Conservation (phyloP, 2,888 invertebrate species). For the Elegia similella region DNA sequence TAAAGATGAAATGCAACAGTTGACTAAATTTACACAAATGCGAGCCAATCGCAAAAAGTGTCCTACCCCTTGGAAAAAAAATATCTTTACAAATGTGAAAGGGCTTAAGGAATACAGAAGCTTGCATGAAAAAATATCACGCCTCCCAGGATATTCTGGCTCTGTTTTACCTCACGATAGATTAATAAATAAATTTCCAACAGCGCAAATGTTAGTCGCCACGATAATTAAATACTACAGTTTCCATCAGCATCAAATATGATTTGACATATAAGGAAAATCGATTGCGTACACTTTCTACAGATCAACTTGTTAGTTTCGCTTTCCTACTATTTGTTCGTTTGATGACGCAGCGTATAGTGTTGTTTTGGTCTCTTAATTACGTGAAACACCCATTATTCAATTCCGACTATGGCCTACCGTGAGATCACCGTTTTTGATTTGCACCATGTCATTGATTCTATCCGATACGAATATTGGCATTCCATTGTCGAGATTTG, state of each 20-base stretch:
- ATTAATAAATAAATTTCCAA: not conserved
- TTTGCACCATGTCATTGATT: conserved; percentile 19
- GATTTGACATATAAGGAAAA: conserved; percentile 44
- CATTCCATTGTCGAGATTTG: conserved; percentile 7
- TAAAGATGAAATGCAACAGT: too few relatives aligned
- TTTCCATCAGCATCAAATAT: conserved; percentile 31
- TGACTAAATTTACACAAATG: too few relatives aligned
- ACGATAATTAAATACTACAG: conserved; percentile 21
- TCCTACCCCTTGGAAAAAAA: too few relatives aligned
- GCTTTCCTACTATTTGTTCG: conserved; percentile 66
- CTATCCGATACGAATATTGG: conserved; percentile 8
- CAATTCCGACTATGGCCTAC: conserved; percentile 21
- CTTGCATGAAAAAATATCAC: too few relatives aligned
- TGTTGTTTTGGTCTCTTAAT: conserved; percentile 24
- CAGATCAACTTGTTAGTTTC: conserved; percentile 64
- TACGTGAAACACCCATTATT: conserved; percentile 23
- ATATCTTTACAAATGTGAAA: too few relatives aligned
- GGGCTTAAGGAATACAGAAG: too few relatives aligned
- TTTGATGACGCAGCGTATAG: conserved; percentile 42
- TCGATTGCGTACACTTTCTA: conserved; percentile 71
- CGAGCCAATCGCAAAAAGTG: too few relatives aligned
- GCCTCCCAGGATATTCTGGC: too few relatives aligned
- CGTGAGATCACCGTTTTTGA: conserved; percentile 17
- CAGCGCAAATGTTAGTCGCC: not conserved
- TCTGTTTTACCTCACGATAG: too few relatives aligned